phyloP scores from a whole-genome alignment of 2,797 vertebrate species.

The Sylvilagus floridanus region DNA sequence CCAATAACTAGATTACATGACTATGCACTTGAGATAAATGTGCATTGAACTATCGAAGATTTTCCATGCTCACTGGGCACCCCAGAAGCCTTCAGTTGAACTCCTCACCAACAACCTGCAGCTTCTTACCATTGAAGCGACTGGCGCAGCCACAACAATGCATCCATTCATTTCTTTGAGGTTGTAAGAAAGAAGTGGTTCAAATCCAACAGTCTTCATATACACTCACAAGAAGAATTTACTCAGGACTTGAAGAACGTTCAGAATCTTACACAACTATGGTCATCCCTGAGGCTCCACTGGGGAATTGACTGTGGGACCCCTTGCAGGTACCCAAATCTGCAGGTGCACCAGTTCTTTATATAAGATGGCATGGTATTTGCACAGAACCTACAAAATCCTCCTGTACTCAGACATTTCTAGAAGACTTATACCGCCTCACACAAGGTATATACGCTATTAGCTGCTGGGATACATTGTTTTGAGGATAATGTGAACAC shows the following conservation, averaged over 20 bases:
- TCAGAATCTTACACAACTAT: neutral
- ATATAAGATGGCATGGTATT: neutral
- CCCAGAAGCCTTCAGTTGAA: neutral
- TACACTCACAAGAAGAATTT: neutral
- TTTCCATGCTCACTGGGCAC: neutral
- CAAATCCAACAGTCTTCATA: neutral
- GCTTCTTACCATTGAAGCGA: neutral
- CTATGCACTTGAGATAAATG: neutral
- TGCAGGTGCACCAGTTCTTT: neutral
- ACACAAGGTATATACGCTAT: neutral
- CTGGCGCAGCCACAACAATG: fast-evolving
- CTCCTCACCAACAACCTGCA: neutral
- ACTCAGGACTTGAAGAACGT: neutral
- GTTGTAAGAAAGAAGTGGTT: neutral
- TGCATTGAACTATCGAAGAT: neutral
- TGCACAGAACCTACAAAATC: neutral
- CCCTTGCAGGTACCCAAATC: neutral
- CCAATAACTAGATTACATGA: neutral
- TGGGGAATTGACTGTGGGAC: neutral
- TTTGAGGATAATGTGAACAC: neutral
- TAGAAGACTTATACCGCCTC: neutral
- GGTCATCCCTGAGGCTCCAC: neutral
- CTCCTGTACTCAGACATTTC: neutral
- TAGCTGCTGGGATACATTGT: neutral
- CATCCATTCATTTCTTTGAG: neutral